A percentile compares a stretch with the other conserved stretches of the same genome.
These are phyloP conservation scores for Acanthornis magna DNA, from an alignment of 2,797 vertebrate genomes.

Conservation along the genomic window DNA sequence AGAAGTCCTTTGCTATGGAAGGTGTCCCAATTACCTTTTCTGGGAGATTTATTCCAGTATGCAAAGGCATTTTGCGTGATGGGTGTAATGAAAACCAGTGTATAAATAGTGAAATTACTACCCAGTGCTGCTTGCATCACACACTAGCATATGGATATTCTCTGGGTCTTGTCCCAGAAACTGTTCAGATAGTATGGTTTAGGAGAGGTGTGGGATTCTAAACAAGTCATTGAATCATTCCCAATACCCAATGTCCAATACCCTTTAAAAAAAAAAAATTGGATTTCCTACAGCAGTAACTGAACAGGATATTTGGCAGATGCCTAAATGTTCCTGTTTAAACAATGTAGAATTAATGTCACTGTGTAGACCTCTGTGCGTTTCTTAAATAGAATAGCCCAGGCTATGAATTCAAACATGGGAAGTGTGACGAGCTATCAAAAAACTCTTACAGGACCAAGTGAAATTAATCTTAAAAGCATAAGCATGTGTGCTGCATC, in stretches of 20 bases:
- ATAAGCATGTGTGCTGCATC: neutral
- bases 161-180: constrained; percentile 23
- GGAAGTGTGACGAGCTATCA: neutral
- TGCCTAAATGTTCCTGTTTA: neutral
- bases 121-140: neutral
- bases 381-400: neutral
- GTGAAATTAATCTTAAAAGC: neutral
- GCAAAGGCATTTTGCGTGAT: neutral
- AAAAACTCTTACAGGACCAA: neutral
- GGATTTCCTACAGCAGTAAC: neutral
- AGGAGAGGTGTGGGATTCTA: neutral
- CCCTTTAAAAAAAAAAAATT: neutral
- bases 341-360: neutral
- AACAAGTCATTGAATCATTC: neutral
- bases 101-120: neutral
- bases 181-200: neutral
- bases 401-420: neutral
- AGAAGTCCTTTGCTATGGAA: neutral
- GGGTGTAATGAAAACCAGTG: neutral
- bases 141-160: neutral
- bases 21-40: neutral
- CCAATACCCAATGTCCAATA: neutral
- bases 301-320: neutral
- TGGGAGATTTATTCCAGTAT: neutral
- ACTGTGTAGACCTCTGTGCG: neutral